These are phyloP conservation scores for Hyppa rectilinea DNA, from an alignment of 2,888 invertebrate species.

Conservation along the genomic window DNA sequence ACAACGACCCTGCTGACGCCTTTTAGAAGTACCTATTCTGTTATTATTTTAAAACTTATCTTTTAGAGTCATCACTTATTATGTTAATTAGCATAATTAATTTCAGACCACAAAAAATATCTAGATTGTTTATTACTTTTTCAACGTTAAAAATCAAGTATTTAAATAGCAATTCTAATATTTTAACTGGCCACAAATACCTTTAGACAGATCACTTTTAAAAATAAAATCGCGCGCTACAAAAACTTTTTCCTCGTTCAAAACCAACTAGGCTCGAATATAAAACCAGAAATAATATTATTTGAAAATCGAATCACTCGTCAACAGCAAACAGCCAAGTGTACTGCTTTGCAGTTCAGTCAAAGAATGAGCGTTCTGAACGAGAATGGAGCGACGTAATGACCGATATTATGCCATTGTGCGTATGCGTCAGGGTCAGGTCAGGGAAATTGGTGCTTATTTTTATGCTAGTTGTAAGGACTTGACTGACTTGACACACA, in stretches of 20 bases:
- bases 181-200: conserved; percentile 22
- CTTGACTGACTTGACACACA: background rate
- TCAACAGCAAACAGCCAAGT: conserved; percentile 13
- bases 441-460: conserved; percentile 28
- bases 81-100: too few species aligned
- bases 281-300: background rate
- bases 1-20: too few species aligned
- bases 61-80: too few species aligned
- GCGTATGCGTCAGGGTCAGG: conserved; percentile 41
- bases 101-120: too few species aligned
- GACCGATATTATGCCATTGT: conserved; percentile 28
- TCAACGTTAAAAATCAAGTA: too few species aligned
- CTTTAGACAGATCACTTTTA: conserved; percentile 17
- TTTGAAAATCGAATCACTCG: conserved; percentile 12
- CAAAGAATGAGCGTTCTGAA: conserved; percentile 37
- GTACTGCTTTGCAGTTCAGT: conserved; percentile 5
- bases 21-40: too few species aligned
- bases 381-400: conserved; percentile 31
- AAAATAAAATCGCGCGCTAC: background rate
- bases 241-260: background rate
- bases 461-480: conserved; percentile 8
- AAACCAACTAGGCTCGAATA: conserved; percentile 3
- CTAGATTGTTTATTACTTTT: too few species aligned
- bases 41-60: too few species aligned
- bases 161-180: too few species aligned